These are phyloP conservation scores for Macrosoma leucophasiata DNA, from an alignment of 2,888 invertebrate genomes.

Conservation along the genomic window DNA sequence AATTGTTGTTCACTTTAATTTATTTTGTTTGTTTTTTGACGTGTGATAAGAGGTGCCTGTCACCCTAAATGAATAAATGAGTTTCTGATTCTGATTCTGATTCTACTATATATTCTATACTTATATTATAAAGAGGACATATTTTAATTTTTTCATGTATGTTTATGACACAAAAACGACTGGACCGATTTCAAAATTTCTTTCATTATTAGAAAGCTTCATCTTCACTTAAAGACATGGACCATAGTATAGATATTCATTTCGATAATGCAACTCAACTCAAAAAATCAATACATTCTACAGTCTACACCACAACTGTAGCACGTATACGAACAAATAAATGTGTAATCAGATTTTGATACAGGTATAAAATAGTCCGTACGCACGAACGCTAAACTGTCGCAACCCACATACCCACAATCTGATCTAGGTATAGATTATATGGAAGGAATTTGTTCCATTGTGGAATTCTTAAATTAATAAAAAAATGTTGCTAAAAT, in stretches of 20 bases:
- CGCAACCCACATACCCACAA: conserved; percentile 55
- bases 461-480: conserved; percentile 75
- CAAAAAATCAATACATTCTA: neutral
- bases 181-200: too few relatives aligned
- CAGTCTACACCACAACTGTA: conserved; percentile 1
- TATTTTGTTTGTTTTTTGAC: too few relatives aligned
- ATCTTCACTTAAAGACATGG: too few relatives aligned
- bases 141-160: too few relatives aligned
- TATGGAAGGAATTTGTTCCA: conserved; percentile 69
- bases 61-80: too few relatives aligned
- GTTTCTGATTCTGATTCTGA: too few relatives aligned
- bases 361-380: conserved; percentile 57
- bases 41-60: too few relatives aligned
- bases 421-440: conserved; percentile 64
- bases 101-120: too few relatives aligned
- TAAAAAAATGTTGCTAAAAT: conserved; percentile 77
- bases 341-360: conserved; percentile 33
- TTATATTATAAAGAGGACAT: too few relatives aligned
- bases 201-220: too few relatives aligned
- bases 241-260: neutral
- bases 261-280: conserved; percentile 1
- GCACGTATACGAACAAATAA: conserved; percentile 19
- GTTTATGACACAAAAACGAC: too few relatives aligned
- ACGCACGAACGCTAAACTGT: conserved; percentile 44
- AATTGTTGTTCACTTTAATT: too few relatives aligned